Percentiles rank a stretch among this genome's conserved stretches.
These are phyloP conservation scores for Magallana angulata DNA, from an alignment of 1,140 invertebrate species.

Conservation along the genomic window DNA sequence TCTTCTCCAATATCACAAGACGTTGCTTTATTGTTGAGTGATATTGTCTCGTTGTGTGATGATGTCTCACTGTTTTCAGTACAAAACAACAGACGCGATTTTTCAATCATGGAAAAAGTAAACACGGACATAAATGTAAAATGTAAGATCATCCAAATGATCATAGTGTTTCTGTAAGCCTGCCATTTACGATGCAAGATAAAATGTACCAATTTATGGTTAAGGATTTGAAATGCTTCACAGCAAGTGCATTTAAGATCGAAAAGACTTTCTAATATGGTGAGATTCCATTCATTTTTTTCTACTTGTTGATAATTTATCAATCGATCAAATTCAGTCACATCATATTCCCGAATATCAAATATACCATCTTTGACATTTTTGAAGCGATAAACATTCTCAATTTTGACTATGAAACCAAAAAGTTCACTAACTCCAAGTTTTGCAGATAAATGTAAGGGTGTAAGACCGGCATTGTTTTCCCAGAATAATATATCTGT, in stretches of 20 bases:
- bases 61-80: not conserved
- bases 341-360: conserved; percentile 64
- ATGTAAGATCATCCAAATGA: conserved; percentile 57
- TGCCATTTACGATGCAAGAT: conserved; percentile 60
- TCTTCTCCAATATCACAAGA: not conserved
- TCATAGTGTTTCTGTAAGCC: conserved; percentile 46
- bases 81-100: not conserved
- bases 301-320: not conserved
- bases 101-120: conserved; percentile 18
- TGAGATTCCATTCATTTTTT: not conserved
- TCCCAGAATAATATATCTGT: conserved; percentile 61
- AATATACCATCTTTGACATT: conserved; percentile 61
- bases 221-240: conserved; percentile 57
- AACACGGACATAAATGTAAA: conserved; percentile 48
- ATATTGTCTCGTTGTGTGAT: no score
- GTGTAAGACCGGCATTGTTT: conserved; percentile 59
- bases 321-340: conserved; percentile 57
- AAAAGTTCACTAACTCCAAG: conserved; percentile 61
- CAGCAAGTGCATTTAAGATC: conserved; percentile 3
- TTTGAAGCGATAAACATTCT: conserved; percentile 58
- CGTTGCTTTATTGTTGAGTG: not conserved
- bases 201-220: conserved; percentile 47
- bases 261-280: conserved; percentile 56
- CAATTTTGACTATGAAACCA: conserved; percentile 59
- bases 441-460: conserved; percentile 61